These are phyloP conservation scores for Helobdella robusta DNA, from an alignment of 2,888 invertebrate species.

Conservation along the genomic window DNA sequence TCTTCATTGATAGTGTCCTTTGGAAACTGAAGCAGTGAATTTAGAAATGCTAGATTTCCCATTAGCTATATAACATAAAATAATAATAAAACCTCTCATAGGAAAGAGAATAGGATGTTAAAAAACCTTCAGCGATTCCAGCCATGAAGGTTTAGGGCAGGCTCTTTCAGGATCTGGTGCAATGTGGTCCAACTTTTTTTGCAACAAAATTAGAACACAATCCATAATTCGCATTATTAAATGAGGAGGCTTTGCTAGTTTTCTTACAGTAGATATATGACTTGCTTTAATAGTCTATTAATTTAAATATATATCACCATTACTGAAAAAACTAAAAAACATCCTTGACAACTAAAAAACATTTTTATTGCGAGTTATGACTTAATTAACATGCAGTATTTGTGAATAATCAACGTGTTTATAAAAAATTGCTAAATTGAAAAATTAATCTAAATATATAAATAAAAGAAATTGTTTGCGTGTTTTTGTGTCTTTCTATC, in stretches of 20 bases:
- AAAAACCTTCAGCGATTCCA: constrained; percentile 71
- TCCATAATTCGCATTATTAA: constrained; percentile 50
- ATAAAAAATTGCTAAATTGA: no score
- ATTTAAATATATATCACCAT: no score
- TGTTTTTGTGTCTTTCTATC: no score
- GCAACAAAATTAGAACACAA: constrained; percentile 45
- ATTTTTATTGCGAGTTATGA: no score
- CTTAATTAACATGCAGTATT: no score
- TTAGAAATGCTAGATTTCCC: constrained; percentile 77
- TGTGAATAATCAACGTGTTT: no score
- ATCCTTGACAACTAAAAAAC: no score
- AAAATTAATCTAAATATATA: no score
- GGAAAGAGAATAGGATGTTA: no score
- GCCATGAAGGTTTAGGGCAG: constrained; percentile 84
- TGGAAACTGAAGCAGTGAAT: constrained; percentile 39
- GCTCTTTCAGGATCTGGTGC: constrained; percentile 66
- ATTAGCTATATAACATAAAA: constrained; percentile 90
- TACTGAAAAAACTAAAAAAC: no score
- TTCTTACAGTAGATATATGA: constrained; percentile 48
- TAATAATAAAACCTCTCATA: no score
- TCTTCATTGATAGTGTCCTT: constrained; percentile 88
- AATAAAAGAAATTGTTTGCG: no score
- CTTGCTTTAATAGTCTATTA: constrained; percentile 51
- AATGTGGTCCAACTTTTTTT: constrained; percentile 42
- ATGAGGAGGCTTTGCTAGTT: constrained; percentile 49